Evolutionary conservation across 2,113 vertebrate genomes (phyloP).

Genomic region (Varanus salvator): DNA sequence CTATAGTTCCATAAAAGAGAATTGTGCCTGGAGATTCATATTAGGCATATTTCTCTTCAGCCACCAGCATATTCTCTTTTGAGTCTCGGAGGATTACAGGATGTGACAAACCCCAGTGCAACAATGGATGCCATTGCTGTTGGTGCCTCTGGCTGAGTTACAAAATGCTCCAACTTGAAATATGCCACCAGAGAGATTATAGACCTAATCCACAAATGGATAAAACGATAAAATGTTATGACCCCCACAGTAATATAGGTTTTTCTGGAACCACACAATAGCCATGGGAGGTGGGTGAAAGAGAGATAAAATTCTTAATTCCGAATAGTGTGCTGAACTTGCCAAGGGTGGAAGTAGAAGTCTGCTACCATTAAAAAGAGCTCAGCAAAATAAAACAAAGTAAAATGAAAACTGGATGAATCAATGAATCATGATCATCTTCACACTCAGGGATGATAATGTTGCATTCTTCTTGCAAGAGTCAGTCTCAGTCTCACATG

Average conservation of each 20-base stretch:
- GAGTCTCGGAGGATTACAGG: slow-evolving; percentile 26
- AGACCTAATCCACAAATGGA: slow-evolving; percentile 42
- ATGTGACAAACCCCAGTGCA: slow-evolving; percentile 17
- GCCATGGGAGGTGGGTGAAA: slow-evolving; percentile 37
- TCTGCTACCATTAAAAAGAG: slow-evolving; percentile 35
- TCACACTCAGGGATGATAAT: not conserved
- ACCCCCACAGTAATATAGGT: slow-evolving; percentile 54
- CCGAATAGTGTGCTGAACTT: slow-evolving; percentile 33
- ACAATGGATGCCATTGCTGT: slow-evolving; percentile 15
- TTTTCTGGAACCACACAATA: slow-evolving; percentile 48
- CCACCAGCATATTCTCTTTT: slow-evolving; percentile 38
- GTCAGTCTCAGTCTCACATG: not conserved
- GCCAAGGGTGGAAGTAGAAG: slow-evolving; percentile 36
- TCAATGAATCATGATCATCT: not conserved
- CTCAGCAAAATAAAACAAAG: slow-evolving; percentile 29
- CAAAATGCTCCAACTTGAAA: slow-evolving; percentile 26
- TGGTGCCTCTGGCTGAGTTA: slow-evolving; percentile 9
- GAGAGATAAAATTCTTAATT: slow-evolving; percentile 35
- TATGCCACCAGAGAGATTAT: slow-evolving; percentile 39
- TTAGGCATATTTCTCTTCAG: not conserved
- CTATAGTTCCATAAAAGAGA: slow-evolving; percentile 23
- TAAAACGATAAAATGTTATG: slow-evolving; percentile 52
- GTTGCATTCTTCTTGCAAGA: not conserved
- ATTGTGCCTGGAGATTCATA: slow-evolving; percentile 27
- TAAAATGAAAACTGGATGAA: not conserved